Evolutionary conservation across 2,797 vertebrate species (phyloP), one percentile per base, ranked within the genome.

Genomic region (Myripristis jacobus): DNA sequence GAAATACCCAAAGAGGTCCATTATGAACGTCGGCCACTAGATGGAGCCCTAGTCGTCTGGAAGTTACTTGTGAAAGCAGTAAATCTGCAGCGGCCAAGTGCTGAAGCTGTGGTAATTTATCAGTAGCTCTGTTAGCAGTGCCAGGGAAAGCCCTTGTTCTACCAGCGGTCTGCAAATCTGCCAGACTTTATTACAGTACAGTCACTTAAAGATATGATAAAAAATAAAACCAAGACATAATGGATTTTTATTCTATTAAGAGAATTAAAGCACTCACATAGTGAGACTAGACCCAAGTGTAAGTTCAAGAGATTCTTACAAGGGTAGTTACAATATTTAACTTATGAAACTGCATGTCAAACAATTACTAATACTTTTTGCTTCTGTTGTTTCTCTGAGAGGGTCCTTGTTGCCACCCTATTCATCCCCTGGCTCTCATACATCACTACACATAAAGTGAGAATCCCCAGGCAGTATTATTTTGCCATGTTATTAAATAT

Each of bases 181-280:
- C 10, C 1, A 47, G 18, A 47, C 21, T 47, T 7, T 19, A n/a
- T 7, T 47, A 21, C 7, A 5, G 15, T 18, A n/a, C 21, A 69
- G 50, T 27, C 10, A 50, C 63, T 58, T 3, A 29, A 73, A 69
- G n/a, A 29, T 55, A 31, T 11, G 15, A 66, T 75, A 21, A 19
- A 19, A 60, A 72, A 63, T 60, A 0, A 67, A 43, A 64, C 46
- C 22, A 43, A 22, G 56, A 57, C 43, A 46, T 9, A 43, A 16
- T 43, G 13, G 44, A 36, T 43, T 79, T 88, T 90, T 77, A 77
- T 87, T 88, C n/a, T 66, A 59, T 75, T 50, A 29, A 67, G 54
- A 77, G 22, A 74, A 83, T 66, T 59, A 68, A 76, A 67, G 80
- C 67, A 68, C 85, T 90, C 83, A 66, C 90, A 87, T 47, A 88